A percentile compares a stretch with the other conserved stretches of the same genome.
Evolutionary conservation across 2,888 invertebrate genomes (phyloP).

Genomic region (Lissonota sp.): DNA sequence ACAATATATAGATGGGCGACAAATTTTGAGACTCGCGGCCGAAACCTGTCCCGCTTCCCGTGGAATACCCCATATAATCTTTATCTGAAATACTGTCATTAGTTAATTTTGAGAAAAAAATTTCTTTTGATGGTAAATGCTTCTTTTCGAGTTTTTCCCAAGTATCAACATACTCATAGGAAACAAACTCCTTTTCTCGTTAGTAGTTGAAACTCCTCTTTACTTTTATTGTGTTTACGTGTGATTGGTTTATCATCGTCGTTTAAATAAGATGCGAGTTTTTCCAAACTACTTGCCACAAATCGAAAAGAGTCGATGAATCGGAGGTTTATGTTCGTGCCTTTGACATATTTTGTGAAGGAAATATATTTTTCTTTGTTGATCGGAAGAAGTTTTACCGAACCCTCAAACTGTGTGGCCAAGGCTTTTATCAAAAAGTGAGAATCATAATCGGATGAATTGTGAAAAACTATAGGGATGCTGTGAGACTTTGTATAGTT

Average conservation of each 20-base stretch:
- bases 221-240: neutral
- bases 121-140: neutral
- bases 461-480: constrained; percentile 71
- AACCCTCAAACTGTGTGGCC: constrained; percentile 63
- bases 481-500: too few relatives aligned
- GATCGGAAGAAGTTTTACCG: constrained; percentile 62
- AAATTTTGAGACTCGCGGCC: too few relatives aligned
- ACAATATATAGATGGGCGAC: too few relatives aligned
- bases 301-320: constrained; percentile 69
- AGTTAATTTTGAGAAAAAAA: neutral
- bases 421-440: constrained; percentile 71
- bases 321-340: constrained; percentile 23
- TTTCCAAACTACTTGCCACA: constrained; percentile 32
- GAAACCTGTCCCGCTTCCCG: too few relatives aligned
- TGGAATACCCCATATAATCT: too few relatives aligned
- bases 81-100: too few relatives aligned
- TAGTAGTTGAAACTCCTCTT: too few relatives aligned
- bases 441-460: constrained; percentile 70
- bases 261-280: constrained; percentile 27
- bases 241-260: too few relatives aligned
- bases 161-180: too few relatives aligned
- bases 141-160: too few relatives aligned
- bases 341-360: constrained; percentile 67
- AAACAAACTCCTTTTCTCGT: too few relatives aligned
- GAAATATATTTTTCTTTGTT: constrained; percentile 73